Evolutionary conservation across 1,140 invertebrate species (phyloP), one percentile per base, ranked within the genome.

Genomic region (Drosophila aff.): DNA sequence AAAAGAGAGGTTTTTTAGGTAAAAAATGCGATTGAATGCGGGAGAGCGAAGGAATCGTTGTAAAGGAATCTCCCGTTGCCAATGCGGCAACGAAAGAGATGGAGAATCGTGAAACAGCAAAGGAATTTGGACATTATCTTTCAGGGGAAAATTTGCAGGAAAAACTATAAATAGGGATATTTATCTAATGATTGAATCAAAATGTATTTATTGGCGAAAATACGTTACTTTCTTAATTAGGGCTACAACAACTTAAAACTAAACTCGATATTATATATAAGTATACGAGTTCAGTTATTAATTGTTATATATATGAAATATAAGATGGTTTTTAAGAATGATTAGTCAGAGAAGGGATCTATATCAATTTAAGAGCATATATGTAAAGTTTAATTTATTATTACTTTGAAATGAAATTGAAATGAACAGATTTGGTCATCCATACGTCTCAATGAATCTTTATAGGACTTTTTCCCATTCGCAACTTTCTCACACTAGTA

Each of bases 1-100:
- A 91, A 92, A 91, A 72, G 73, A 65, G 57, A 76, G 81, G 81
- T 92, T 66, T 92, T 92, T 92, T 85, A 76, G 74, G 67, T 78
- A 92, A 92, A 92, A 92, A 92, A 78, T 81, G 67, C 50, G 67
- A 63, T 58, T 53, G 50, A 38, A 23, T 50, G 31, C 23, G 23
- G 73, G 46, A 73, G 55, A 50, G 53, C 15, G 57, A 55, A 38
- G 52, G 58, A 79, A 76, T 66, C 59, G 41, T 41, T 59, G 91
- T 76, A 60, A 33, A 72, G 91, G 91, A 92, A 92, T 92, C 84
- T 80, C 53, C 73, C 58, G 74, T 74, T 36, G 16, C 15, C 11
- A 46, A 41, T 33, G 7, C 33, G 11, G 21, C 33, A 8, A 13
- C 21, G 59, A 75, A 53, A 75, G 28, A n/a, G 59, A 63, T 5